Conservation (phyloP, 2,888 invertebrate genomes). For the Coleophora flavipennella region DNA sequence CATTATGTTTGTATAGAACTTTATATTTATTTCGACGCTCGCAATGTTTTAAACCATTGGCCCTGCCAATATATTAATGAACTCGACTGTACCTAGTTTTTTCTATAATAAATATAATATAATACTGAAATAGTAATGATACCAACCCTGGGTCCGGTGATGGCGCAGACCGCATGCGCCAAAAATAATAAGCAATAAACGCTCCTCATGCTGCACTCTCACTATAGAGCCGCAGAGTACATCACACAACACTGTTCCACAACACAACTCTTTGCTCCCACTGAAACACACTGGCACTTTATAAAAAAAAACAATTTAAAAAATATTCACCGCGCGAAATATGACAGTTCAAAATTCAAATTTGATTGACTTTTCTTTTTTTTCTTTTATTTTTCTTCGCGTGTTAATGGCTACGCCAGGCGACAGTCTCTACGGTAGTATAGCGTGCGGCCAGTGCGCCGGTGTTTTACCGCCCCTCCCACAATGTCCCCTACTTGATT, state of each 20-base stretch:
- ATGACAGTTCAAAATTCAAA: constrained; percentile 27
- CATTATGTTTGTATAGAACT: too few relatives aligned
- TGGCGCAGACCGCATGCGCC: constrained; percentile 65
- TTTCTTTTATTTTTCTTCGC: constrained; percentile 24
- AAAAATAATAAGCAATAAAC: constrained; percentile 53
- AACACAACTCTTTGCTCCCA: constrained; percentile 26
- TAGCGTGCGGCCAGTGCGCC: constrained; percentile 42
- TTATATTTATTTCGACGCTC: too few relatives aligned
- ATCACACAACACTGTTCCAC: constrained; percentile 51
- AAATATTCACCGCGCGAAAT: constrained; percentile 22
- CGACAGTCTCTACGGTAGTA: constrained; percentile 48
- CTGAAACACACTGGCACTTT: constrained; percentile 14
- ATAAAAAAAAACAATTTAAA: constrained; percentile 15
- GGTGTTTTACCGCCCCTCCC: constrained; percentile 69
- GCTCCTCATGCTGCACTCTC: constrained; percentile 64
- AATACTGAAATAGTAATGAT: constrained; percentile 2
- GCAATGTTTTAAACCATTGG: too few relatives aligned
- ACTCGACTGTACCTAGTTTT: too few relatives aligned
- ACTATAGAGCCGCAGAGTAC: constrained; percentile 56
- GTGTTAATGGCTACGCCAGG: constrained; percentile 43
- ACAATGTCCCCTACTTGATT: constrained; percentile 53
- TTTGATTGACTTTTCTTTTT: constrained; percentile 14
- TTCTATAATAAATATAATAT: too few relatives aligned
- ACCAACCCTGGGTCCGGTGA: constrained; percentile 64
- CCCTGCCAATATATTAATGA: too few relatives aligned